phyloP scores from a whole-genome alignment of 2,888 invertebrate species.

The Pachydiplax longipennis region DNA sequence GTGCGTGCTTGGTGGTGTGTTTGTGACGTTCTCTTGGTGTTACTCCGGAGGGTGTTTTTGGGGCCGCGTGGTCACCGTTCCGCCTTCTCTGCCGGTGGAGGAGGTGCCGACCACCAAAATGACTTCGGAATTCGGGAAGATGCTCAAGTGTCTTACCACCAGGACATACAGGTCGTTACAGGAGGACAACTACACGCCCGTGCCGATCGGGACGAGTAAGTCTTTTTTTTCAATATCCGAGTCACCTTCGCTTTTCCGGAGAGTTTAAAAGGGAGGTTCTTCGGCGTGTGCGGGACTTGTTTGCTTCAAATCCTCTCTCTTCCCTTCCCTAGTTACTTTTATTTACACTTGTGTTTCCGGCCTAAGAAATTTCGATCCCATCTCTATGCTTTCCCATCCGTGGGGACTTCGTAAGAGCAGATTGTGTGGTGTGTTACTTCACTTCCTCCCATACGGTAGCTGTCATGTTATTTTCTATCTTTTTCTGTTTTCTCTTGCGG shows the following conservation, averaged over 20 bases:
- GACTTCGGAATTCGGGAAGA: conserved; percentile 47
- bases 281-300: too few relatives aligned
- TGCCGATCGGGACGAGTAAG: conserved; percentile 37
- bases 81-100: neutral
- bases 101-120: neutral
- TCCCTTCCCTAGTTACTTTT: too few relatives aligned
- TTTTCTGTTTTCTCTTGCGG: neutral
- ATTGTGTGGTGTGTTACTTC: neutral
- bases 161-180: conserved; percentile 53
- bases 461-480: neutral
- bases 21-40: neutral
- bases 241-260: too few relatives aligned
- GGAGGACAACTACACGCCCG: conserved; percentile 54
- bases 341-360: neutral
- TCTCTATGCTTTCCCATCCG: neutral
- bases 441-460: neutral
- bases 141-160: conserved; percentile 53
- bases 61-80: neutral
- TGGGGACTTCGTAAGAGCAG: neutral
- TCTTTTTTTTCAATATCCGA: neutral
- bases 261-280: too few relatives aligned
- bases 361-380: neutral
- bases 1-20: neutral
- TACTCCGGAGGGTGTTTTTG: neutral
- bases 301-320: too few relatives aligned